Percentiles rank a stretch among this genome's conserved stretches.
These are phyloP conservation scores for Hyperoplus lanceolatus DNA, from an alignment of 2,797 vertebrate species.

Conservation along the genomic window DNA sequence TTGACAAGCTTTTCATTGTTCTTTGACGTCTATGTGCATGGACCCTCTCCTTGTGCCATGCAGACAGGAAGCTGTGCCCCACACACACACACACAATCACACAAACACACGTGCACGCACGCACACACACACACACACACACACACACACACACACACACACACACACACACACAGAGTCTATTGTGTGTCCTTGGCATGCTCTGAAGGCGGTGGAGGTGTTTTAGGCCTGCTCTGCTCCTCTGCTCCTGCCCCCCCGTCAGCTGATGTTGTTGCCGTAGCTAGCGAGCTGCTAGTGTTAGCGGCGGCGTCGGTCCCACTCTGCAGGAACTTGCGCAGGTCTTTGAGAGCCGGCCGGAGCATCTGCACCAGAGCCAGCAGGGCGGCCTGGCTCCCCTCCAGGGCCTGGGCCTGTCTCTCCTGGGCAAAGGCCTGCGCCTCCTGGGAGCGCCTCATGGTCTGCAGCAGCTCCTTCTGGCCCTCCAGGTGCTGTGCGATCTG, in stretches of 20 bases:
- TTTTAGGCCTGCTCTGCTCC: slow-evolving; percentile 65
- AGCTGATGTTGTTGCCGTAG: slow-evolving; percentile 28
- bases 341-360: slow-evolving; percentile 94
- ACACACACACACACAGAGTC: slow-evolving; percentile 34
- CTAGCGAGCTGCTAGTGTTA: slow-evolving; percentile 74
- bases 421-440: slow-evolving; percentile 96
- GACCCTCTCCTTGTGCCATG: slow-evolving; percentile 18
- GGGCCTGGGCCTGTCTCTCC: slow-evolving; percentile 95
- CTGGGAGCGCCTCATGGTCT: slow-evolving; percentile 95
- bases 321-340: slow-evolving; percentile 94
- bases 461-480: slow-evolving; percentile 95
- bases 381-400: slow-evolving; percentile 95
- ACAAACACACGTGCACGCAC: no score
- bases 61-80: background rate
- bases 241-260: slow-evolving; percentile 49
- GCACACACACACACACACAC: background rate
- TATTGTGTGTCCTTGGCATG: slow-evolving; percentile 74
- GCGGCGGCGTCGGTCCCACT: slow-evolving; percentile 78
- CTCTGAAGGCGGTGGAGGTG: slow-evolving; percentile 57
- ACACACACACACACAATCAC: no score
- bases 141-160: background rate
- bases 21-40: slow-evolving; percentile 2
- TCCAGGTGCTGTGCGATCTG: slow-evolving; percentile 97
- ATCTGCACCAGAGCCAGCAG: slow-evolving; percentile 95
- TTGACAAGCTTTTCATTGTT: slow-evolving; percentile 23